Conservation (phyloP, 30 jellyfish, hydroid and myxozoan species). For the Aurelia coerulea region DNA sequence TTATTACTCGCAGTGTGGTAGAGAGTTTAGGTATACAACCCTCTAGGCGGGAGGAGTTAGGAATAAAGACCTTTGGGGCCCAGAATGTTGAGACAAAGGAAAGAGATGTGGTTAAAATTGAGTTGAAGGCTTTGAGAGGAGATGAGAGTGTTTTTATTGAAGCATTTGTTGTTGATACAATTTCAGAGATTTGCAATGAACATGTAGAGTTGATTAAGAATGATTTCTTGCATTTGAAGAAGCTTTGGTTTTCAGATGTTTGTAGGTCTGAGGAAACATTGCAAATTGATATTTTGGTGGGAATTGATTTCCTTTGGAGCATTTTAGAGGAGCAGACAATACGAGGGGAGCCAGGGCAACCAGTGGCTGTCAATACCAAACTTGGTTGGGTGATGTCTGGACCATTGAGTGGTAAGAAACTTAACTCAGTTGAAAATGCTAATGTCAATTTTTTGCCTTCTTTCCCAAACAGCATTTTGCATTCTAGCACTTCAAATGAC, state of each 20-base stretch:
- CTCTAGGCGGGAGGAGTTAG: slow-evolving; percentile 6
- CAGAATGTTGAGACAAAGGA: neutral
- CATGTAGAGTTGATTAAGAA: slow-evolving; percentile 19
- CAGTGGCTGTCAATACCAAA: slow-evolving; percentile 33
- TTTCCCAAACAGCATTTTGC: too few species aligned
- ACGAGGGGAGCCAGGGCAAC: slow-evolving; percentile 53
- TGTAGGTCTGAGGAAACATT: slow-evolving; percentile 16
- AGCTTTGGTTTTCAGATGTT: slow-evolving; percentile 64
- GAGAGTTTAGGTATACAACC: slow-evolving; percentile 13
- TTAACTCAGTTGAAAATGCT: slow-evolving; percentile 12
- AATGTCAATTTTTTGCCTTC: neutral
- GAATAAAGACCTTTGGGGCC: slow-evolving; percentile 26
- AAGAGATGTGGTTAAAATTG: slow-evolving; percentile 19
- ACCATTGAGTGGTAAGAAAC: slow-evolving; percentile 11
- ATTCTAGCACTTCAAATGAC: neutral
- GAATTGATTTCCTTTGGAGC: slow-evolving; percentile 25
- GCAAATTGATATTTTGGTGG: slow-evolving; percentile 34
- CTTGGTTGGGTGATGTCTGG: slow-evolving; percentile 44
- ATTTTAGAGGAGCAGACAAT: too few species aligned
- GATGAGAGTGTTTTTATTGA: neutral
- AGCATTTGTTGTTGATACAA: slow-evolving; percentile 25
- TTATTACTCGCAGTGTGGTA: slow-evolving; percentile 19
- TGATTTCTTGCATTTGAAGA: slow-evolving; percentile 22
- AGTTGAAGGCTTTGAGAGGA: neutral
- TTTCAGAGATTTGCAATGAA: slow-evolving; percentile 13